phyloP scores from a whole-genome alignment of 30 jellyfish, hydroid and myxozoan genomes.

The Hydra vulgaris region DNA sequence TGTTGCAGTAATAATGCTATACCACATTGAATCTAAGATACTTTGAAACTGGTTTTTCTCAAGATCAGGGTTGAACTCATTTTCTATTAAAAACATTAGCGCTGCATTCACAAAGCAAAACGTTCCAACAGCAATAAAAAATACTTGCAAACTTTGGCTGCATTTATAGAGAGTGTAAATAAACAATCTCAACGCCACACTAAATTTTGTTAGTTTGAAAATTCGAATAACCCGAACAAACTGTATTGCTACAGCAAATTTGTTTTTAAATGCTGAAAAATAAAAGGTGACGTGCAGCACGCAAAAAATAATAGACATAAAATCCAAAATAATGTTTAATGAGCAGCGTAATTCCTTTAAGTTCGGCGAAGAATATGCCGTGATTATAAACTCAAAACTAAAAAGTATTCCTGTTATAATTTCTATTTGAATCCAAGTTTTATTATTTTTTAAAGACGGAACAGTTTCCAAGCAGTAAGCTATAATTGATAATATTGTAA shows the following conservation, averaged over 20 bases:
- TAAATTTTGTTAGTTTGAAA: slow-evolving; percentile 49
- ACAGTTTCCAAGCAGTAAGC: slow-evolving; percentile 52
- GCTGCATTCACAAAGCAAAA: slow-evolving; percentile 61
- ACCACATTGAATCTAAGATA: slow-evolving; percentile 66
- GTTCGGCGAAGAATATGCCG: slow-evolving; percentile 42
- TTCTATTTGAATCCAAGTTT: slow-evolving; percentile 37
- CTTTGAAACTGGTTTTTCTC: slow-evolving; percentile 20
- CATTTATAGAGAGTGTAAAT: slow-evolving; percentile 50
- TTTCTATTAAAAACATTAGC: slow-evolving; percentile 19
- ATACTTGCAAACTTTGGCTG: slow-evolving; percentile 36
- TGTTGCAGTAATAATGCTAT: slow-evolving; percentile 61
- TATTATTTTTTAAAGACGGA: slow-evolving; percentile 1
- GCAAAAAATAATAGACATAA: background rate
- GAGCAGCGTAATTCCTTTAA: background rate
- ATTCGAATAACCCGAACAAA: slow-evolving; percentile 41
- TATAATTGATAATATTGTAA: slow-evolving; percentile 25
- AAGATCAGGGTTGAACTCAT: slow-evolving; percentile 11
- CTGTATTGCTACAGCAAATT: background rate
- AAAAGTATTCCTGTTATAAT: slow-evolving; percentile 26
- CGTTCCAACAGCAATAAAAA: slow-evolving; percentile 27
- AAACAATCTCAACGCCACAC: slow-evolving; percentile 47
- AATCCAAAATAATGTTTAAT: background rate
- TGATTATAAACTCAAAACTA: slow-evolving; percentile 40
- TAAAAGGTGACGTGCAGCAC: background rate
- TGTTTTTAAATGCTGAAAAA: background rate